Evolutionary conservation across 2,888 invertebrate species (phyloP).

Genomic region (Acanthosepion esculentum): DNA sequence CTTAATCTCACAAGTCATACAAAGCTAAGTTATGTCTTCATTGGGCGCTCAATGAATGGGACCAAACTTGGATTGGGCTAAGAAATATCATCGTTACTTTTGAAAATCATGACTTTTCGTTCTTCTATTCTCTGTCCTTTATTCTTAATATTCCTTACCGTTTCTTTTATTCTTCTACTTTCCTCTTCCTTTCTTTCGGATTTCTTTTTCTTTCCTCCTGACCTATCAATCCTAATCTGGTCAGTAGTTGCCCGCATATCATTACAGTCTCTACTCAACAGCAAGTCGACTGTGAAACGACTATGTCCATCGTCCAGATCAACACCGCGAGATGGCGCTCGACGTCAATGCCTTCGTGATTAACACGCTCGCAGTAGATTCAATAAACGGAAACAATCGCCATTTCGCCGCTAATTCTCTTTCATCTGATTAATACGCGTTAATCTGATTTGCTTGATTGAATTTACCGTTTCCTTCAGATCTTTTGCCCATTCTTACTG

Average conservation of each 20-base stretch:
- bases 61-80: no score
- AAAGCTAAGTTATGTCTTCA: no score
- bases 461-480: background rate
- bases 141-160: no score
- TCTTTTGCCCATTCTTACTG: background rate
- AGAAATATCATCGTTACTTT: no score
- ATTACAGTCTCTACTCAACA: background rate
- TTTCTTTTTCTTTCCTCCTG: background rate
- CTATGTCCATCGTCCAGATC: background rate
- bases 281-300: background rate
- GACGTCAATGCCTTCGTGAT: background rate
- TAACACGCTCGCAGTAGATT: constrained; percentile 17
- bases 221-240: background rate
- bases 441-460: background rate
- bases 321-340: constrained; percentile 8
- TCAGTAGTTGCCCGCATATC: background rate
- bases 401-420: constrained; percentile 7
- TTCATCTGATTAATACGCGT: constrained; percentile 11
- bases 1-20: no score
- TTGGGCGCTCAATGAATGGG: no score
- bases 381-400: background rate
- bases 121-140: no score
- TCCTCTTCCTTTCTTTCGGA: background rate
- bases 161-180: background rate
- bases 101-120: no score